Conservation (phyloP, 2,113 vertebrate genomes). For the Eudyptes chrysolophus region DNA sequence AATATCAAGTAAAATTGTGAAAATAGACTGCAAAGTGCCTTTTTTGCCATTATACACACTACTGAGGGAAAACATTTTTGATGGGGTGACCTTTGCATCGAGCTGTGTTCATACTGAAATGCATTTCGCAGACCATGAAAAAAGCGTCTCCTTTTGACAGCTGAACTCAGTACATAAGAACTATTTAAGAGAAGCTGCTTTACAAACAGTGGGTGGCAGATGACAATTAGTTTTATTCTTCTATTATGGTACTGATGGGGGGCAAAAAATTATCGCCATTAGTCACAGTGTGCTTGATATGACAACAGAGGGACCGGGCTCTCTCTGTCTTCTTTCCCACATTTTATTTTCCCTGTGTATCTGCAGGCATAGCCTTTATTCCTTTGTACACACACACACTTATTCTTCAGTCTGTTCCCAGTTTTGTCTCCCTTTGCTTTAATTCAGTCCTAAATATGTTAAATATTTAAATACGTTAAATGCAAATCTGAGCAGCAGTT, state of each 20-base stretch:
- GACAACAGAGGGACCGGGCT: background rate
- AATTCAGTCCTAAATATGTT: background rate
- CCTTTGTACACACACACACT: fast-evolving
- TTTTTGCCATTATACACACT: conserved; percentile 20
- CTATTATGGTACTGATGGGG: background rate
- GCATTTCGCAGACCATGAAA: conserved; percentile 40
- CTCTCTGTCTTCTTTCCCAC: background rate
- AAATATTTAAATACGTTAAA: background rate
- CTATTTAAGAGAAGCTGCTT: conserved; percentile 46
- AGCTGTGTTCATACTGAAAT: conserved; percentile 32
- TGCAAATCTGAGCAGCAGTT: background rate
- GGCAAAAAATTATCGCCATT: background rate
- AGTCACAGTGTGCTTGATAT: background rate
- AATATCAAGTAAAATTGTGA: conserved; percentile 42
- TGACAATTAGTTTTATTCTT: conserved; percentile 45
- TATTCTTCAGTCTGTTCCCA: background rate
- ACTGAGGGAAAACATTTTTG: conserved; percentile 60
- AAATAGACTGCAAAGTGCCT: conserved; percentile 19
- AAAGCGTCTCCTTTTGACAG: conserved; percentile 44
- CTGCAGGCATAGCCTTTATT: background rate
- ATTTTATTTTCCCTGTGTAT: background rate
- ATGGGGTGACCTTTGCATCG: conserved; percentile 64
- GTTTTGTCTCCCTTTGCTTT: background rate
- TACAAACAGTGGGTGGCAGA: conserved; percentile 48
- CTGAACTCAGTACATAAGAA: conserved; percentile 17